Percentiles rank a stretch among this genome's conserved stretches.
Conservation (phyloP, 2,888 invertebrate genomes). For the Phorcus lineatus region DNA sequence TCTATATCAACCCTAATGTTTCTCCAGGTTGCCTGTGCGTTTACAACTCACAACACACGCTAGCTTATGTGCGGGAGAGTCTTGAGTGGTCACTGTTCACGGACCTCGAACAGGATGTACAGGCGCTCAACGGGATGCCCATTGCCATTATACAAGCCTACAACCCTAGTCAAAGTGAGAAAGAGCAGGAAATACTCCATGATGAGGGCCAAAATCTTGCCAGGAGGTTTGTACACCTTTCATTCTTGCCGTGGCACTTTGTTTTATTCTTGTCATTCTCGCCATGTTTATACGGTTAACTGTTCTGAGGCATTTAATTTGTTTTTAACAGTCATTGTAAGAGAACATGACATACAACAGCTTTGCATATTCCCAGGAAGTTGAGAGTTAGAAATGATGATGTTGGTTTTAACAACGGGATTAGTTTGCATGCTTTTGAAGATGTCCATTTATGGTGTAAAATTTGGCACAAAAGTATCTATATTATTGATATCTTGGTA, state of each 20-base stretch:
- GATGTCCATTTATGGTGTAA: no score
- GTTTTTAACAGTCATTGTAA: no score
- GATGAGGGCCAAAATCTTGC: conserved; percentile 93
- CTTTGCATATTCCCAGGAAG: no score
- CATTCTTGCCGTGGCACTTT: neutral
- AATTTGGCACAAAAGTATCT: no score
- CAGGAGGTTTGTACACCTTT: conserved; percentile 81
- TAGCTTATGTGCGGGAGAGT: conserved; percentile 93
- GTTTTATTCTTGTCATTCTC: no score
- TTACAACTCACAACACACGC: conserved; percentile 92
- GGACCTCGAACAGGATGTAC: conserved; percentile 91
- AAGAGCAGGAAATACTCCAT: conserved; percentile 88
- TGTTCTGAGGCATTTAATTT: no score
- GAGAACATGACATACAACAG: no score
- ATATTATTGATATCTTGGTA: no score
- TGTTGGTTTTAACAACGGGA: no score
- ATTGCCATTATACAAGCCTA: conserved; percentile 93
- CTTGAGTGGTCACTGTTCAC: conserved; percentile 92
- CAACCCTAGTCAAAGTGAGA: conserved; percentile 88
- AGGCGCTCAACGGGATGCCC: conserved; percentile 89
- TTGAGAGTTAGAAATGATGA: no score
- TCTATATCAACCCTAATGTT: neutral
- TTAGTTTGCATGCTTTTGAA: no score
- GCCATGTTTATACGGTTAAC: no score
- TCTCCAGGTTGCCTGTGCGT: conserved; percentile 78